These are phyloP conservation scores for Petroica traversi DNA, from an alignment of 2,113 vertebrate genomes.

Conservation along the genomic window DNA sequence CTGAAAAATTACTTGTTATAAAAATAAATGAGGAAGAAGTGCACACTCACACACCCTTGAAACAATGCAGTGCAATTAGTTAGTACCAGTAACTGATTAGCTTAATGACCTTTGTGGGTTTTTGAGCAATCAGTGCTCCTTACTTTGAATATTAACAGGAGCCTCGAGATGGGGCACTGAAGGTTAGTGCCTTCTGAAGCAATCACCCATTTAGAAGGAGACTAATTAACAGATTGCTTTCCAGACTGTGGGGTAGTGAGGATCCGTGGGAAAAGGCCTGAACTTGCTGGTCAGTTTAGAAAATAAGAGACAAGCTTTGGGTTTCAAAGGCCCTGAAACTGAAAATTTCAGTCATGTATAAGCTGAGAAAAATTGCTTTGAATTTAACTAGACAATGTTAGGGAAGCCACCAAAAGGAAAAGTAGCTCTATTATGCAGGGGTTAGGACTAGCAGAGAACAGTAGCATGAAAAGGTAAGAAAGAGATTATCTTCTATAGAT, in stretches of 20 bases:
- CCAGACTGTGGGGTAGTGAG: not conserved
- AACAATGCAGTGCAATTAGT: not conserved
- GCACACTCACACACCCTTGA: accelerated
- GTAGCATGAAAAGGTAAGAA: not conserved
- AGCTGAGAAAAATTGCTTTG: not conserved
- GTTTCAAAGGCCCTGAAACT: not conserved
- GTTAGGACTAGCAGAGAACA: not conserved
- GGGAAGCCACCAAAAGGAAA: not conserved
- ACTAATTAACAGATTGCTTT: not conserved
- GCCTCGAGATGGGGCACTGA: accelerated
- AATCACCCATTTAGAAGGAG: not conserved
- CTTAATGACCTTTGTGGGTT: not conserved
- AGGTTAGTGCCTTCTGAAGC: not conserved
- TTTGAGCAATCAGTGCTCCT: not conserved
- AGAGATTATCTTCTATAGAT: not conserved
- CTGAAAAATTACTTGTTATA: not conserved
- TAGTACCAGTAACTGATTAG: not conserved
- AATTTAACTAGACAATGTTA: not conserved
- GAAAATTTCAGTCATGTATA: not conserved
- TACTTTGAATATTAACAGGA: not conserved
- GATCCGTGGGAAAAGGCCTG: not conserved
- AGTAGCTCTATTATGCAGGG: not conserved
- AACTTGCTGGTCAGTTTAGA: not conserved
- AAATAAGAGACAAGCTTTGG: not conserved
- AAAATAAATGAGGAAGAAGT: not conserved